Evolutionary conservation across 2,888 invertebrate genomes (phyloP), one percentile per base, ranked within the genome.

Genomic region (Conistra vaccinii): DNA sequence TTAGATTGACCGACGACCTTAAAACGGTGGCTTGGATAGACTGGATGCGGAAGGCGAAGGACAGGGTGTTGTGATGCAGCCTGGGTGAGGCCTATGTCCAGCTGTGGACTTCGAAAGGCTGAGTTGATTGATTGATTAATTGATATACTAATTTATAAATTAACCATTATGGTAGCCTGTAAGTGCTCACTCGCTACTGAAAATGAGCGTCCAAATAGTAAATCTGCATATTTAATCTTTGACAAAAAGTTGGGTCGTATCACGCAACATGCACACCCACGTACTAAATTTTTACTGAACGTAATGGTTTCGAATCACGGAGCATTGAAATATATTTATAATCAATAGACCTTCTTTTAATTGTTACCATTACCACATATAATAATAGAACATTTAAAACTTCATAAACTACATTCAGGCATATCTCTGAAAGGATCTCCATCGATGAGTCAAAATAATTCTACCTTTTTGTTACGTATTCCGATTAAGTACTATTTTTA

Each of bases 401-500:
- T 32, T 7, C 6, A n/a, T 68, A 29, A 61, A 55, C 68, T 12
- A 48, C 48, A 48, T 76, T 39, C 5, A 7, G 9, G 0, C 17
- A 29, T 48, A 57, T 57, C 23, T 32, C 7, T 58, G 26, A 63
- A 76, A 76, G n/a, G 23, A 63, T 68, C 29, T 63, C 23, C 32
- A 63, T 35, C 62, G 26, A 63, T 17, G 68, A 23, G 20, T 51
- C 14, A n/a, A 45, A 62, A 62, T 61, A 67, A 42, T 76, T 48
- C 26, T 2, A 48, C n/a, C 14, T 20, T 10, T 17, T 35, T 35
- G 20, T 26, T 69, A 48, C 14, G 14, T 53, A 26, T 20, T 6
- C 6, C 32, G 9, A 10, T 63, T 26, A 42, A 12, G 42, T 42
- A 51, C 29, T 29, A 63, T 35, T 35, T 35, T 26, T 23, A 39